Evolutionary conservation across 92 coral and sea anemone species (phyloP).

Genomic region (Epizoanthus illoricatus): DNA sequence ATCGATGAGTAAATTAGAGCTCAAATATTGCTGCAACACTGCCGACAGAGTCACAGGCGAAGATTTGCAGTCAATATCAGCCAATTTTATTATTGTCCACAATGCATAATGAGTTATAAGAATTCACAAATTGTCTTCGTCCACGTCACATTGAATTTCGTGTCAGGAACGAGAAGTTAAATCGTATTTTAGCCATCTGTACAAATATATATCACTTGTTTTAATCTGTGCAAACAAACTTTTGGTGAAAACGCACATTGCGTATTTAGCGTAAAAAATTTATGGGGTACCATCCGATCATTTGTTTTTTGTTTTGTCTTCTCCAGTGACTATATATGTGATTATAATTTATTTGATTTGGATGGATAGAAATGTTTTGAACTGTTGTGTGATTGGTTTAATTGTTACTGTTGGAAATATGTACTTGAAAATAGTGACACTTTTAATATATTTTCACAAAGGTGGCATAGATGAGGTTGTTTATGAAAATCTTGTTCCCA

Average conservation of each 20-base stretch:
- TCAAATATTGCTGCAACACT: no score
- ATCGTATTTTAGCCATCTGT: background rate
- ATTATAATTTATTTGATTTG: background rate
- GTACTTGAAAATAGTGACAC: no score
- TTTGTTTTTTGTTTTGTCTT: background rate
- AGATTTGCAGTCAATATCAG: constrained; percentile 5
- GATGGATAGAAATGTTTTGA: no score
- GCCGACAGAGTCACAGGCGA: no score
- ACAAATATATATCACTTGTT: background rate
- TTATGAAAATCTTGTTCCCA: no score
- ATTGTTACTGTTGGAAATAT: no score
- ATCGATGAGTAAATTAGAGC: no score
- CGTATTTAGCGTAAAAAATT: background rate
- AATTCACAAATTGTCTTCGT: background rate
- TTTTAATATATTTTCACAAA: no score
- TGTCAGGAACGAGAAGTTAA: background rate
- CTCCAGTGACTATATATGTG: background rate
- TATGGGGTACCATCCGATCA: background rate
- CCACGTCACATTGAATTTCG: constrained; percentile 12
- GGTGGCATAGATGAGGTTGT: no score
- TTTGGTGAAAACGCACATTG: background rate
- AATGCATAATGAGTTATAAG: background rate
- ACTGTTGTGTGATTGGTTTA: no score
- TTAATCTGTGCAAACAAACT: background rate
- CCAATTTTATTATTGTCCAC: background rate